These are phyloP conservation scores for Epinephelus lanceolatus DNA, from an alignment of 2,113 vertebrate species.

Conservation along the genomic window DNA sequence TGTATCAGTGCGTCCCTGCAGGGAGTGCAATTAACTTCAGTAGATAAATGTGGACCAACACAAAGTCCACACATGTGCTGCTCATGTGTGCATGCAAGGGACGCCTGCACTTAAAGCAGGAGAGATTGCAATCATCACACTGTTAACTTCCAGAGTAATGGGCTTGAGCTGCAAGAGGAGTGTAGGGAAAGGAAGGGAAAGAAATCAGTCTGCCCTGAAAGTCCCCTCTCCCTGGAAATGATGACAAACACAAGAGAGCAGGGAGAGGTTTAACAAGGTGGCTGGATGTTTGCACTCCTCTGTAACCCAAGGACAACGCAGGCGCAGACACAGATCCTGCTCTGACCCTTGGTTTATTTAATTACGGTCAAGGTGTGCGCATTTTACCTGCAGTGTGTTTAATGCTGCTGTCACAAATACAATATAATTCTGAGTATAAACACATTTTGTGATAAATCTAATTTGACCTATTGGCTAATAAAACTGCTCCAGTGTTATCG, in stretches of 20 bases:
- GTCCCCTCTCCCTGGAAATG: slow-evolving; percentile 25
- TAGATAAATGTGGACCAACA: not conserved
- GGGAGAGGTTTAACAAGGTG: slow-evolving; percentile 33
- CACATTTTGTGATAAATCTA: not conserved
- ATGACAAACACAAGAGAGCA: slow-evolving; percentile 45
- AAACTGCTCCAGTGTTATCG: not conserved
- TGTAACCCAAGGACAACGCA: slow-evolving; percentile 31
- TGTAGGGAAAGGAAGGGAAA: not conserved
- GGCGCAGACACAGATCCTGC: not conserved
- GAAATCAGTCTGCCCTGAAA: slow-evolving; percentile 23
- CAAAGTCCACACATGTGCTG: slow-evolving; percentile 16
- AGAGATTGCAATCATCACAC: slow-evolving; percentile 44
- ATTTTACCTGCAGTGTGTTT: slow-evolving; percentile 15
- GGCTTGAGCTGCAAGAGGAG: slow-evolving; percentile 27
- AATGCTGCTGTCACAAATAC: not conserved
- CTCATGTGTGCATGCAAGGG: not conserved
- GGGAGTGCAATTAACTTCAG: not conserved
- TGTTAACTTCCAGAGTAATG: slow-evolving; percentile 51
- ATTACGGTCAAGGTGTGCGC: slow-evolving; percentile 10
- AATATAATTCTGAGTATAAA: not conserved
- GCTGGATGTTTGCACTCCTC: slow-evolving; percentile 36
- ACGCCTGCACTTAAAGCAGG: slow-evolving; percentile 6
- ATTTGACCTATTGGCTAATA: not conserved
- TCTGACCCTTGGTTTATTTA: slow-evolving; percentile 17
- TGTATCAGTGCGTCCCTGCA: not conserved